Conservation (phyloP, 2,888 invertebrate genomes). For the Philopedon plagiatum region DNA sequence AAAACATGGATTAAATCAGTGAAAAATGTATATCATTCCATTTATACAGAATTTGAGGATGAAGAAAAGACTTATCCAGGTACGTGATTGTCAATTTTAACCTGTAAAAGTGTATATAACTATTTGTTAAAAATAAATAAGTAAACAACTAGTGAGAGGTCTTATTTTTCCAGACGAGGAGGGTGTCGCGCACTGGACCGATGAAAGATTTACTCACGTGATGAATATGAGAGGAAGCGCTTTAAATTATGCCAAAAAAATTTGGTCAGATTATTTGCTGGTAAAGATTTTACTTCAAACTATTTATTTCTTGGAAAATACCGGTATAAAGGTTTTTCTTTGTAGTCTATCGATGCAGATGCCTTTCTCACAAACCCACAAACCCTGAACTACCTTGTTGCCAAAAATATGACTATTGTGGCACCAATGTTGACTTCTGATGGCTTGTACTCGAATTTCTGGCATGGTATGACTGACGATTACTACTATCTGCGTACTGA, state of each 20-base stretch:
- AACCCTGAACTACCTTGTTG: conserved; percentile 76
- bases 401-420: conserved; percentile 76
- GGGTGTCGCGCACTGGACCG: conserved; percentile 82
- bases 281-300: too few species aligned
- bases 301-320: conserved; percentile 36
- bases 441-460: conserved; percentile 94
- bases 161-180: conserved; percentile 72
- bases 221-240: conserved; percentile 85
- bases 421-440: conserved; percentile 91
- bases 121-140: not conserved
- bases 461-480: conserved; percentile 92
- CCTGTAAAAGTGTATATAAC: too few species aligned
- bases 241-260: conserved; percentile 77
- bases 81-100: too few species aligned
- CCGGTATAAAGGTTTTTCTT: conserved; percentile 46
- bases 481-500: conserved; percentile 89
- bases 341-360: conserved; percentile 89
- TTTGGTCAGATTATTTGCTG: conserved; percentile 92
- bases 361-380: conserved; percentile 81
- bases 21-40: conserved; percentile 78
- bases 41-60: conserved; percentile 72
- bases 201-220: conserved; percentile 81
- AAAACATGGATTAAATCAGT: conserved; percentile 79
- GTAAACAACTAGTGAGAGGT: too few species aligned
- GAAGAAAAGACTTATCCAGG: conserved; percentile 68